A percentile compares a stretch with the other conserved stretches of the same genome.
These are phyloP conservation scores for Dinocampus coccinellae DNA, from an alignment of 2,888 invertebrate genomes.

Conservation along the genomic window DNA sequence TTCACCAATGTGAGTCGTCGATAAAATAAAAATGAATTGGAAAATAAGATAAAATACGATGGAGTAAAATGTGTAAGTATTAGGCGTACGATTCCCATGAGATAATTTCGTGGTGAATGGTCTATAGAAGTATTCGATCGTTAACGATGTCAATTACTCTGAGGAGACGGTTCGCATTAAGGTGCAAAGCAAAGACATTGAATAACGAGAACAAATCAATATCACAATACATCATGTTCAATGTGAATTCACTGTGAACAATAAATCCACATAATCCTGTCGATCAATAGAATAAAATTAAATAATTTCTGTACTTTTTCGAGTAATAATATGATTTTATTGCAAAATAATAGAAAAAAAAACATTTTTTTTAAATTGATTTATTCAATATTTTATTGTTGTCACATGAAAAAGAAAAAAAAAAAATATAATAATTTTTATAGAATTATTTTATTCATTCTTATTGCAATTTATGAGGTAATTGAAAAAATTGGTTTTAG, in stretches of 20 bases:
- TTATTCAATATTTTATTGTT: too few relatives aligned
- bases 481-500: constrained; percentile 35
- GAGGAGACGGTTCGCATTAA: constrained; percentile 9
- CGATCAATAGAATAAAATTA: not conserved
- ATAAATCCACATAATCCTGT: not conserved
- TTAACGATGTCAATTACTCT: constrained; percentile 44
- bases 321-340: too few relatives aligned
- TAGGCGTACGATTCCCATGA: not conserved
- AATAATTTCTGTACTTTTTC: too few relatives aligned
- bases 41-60: constrained; percentile 14
- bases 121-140: constrained; percentile 30
- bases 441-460: not conserved
- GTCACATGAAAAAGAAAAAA: too few relatives aligned
- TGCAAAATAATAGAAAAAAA: too few relatives aligned
- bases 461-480: constrained; percentile 32
- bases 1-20: not conserved
- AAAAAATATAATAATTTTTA: too few relatives aligned
- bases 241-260: not conserved
- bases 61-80: constrained; percentile 1
- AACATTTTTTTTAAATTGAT: too few relatives aligned
- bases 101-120: not conserved
- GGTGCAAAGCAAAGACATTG: not conserved
- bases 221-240: not conserved
- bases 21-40: constrained; percentile 1
- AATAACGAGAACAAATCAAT: not conserved